Base-by-base conservation (phyloP, 1,140 invertebrate species). In the Megalonaias nervosa region DNA sequence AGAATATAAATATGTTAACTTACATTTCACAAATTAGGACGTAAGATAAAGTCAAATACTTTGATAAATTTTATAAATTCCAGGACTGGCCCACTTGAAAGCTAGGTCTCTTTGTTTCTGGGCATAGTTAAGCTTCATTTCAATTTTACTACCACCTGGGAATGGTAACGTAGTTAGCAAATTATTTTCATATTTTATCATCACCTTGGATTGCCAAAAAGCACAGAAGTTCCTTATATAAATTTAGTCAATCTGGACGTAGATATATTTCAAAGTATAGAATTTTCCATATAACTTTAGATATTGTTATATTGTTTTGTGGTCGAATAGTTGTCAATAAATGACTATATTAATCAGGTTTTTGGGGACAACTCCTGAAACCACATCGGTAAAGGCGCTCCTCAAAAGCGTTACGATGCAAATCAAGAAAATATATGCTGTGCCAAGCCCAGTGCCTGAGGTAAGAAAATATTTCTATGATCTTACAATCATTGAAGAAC, bases 321-420 rank as follows among this genome's bases (percentile, higher is more conserved):
- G 23, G 23, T 17, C 19, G 15, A 38, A 15, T 57, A 17, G 56
- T 3, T 60, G 38, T 19, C 13, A 16, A 31, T 15, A 1, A 3
- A 26, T 64, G 59, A 21, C 21, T 19, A 74, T 15, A 55, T 26
- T 68, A 71, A 74, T 26, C 68, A 87, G 87, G 66, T 89, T 89
- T 75, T 74, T 81, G 66, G 82, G 82, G 19, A 83, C 82, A 58
- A 81, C 79, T 48, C 82, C 82, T 15, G 69, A 76, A n/a, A 81
- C 77, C 67, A 79, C 79, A 16, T 75, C 77, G 56, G 21, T 83
- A 11, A 71, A 67, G 31, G 69, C 74, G 31, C 66, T 83, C 17
- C 59, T 83, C 55, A 57, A 21, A 16, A 80, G 68, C 62, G 60
- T 83, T 58, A 75, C 68, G 26, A 23, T 55, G 67, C 82, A 83